A percentile compares a stretch with the other conserved stretches of the same genome.
phyloP scores from a whole-genome alignment of 2,113 vertebrate genomes.

The Jacana jacana region DNA sequence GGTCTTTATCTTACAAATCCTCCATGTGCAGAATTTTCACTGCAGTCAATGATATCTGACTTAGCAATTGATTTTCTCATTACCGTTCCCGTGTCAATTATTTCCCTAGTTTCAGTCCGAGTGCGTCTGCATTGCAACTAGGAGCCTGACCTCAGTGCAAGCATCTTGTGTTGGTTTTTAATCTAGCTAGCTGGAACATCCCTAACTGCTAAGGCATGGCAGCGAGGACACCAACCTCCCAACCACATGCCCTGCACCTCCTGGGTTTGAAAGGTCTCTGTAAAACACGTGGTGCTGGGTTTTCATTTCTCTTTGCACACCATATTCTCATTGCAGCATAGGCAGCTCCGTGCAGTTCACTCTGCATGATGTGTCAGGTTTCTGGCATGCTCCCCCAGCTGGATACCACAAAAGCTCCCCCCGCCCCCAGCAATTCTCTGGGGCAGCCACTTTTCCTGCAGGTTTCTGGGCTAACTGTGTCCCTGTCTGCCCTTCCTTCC shows the following conservation, averaged over 20 bases:
- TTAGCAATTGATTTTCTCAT: conserved; percentile 63
- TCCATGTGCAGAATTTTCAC: conserved; percentile 39
- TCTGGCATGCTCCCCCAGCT: not conserved
- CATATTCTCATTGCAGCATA: not conserved
- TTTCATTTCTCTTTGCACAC: not conserved
- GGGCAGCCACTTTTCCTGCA: not conserved
- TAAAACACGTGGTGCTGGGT: not conserved
- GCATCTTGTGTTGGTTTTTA: not conserved
- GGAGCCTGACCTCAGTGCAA: not conserved
- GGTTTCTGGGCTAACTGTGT: not conserved
- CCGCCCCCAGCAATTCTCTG: rapidly evolving
- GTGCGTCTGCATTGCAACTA: conserved; percentile 9
- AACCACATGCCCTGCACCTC: rapidly evolving
- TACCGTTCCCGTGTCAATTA: conserved; percentile 55
- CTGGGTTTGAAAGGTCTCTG: not conserved
- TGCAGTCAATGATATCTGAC: conserved; percentile 55
- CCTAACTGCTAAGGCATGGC: not conserved
- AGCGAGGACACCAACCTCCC: not conserved
- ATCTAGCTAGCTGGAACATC: not conserved
- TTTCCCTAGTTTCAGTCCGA: not conserved
- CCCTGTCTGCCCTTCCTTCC: not conserved
- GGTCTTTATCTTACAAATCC: conserved; percentile 45
- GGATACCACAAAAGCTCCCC: not conserved
- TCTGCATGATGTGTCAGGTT: not conserved
- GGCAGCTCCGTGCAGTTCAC: rapidly evolving